Conservation (phyloP, 92 coral and sea anemone species). For the Zoanthus solanderi region DNA sequence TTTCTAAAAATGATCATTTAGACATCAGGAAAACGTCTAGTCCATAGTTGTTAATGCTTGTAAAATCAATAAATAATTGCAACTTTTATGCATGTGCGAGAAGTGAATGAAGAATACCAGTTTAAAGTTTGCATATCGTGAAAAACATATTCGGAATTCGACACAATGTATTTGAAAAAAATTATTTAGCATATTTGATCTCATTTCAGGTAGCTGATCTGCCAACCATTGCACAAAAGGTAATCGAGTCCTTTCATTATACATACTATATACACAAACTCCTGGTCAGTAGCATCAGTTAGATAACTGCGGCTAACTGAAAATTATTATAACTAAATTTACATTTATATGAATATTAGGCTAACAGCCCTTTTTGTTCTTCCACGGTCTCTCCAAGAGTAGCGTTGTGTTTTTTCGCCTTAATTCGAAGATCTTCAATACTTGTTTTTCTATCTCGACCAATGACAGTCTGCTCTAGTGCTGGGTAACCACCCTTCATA, state of each 20-base stretch:
- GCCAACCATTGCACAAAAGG: neutral
- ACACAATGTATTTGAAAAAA: too few relatives aligned
- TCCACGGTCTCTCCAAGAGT: conserved; percentile 14
- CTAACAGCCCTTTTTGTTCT: conserved; percentile 32
- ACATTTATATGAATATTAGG: neutral
- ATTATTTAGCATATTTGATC: too few relatives aligned
- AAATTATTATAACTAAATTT: conserved; percentile 1
- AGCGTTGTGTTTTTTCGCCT: conserved; percentile 79
- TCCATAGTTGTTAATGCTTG: too few relatives aligned
- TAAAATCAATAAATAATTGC: too few relatives aligned
- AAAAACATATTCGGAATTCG: too few relatives aligned
- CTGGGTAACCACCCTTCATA: conserved; percentile 61
- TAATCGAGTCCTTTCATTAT: neutral
- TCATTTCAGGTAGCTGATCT: neutral
- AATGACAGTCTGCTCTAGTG: conserved; percentile 51
- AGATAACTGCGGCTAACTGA: neutral
- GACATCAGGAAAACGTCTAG: too few relatives aligned
- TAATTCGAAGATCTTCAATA: conserved; percentile 82
- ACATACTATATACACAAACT: neutral
- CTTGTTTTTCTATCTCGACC: conserved; percentile 81
- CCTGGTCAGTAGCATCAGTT: neutral
- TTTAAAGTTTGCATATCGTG: too few relatives aligned
- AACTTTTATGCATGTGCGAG: too few relatives aligned
- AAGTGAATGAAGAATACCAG: too few relatives aligned
- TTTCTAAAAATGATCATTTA: too few relatives aligned